These are phyloP conservation scores for Leistus spinibarbis DNA, from an alignment of 2,888 invertebrate genomes.

Conservation along the genomic window DNA sequence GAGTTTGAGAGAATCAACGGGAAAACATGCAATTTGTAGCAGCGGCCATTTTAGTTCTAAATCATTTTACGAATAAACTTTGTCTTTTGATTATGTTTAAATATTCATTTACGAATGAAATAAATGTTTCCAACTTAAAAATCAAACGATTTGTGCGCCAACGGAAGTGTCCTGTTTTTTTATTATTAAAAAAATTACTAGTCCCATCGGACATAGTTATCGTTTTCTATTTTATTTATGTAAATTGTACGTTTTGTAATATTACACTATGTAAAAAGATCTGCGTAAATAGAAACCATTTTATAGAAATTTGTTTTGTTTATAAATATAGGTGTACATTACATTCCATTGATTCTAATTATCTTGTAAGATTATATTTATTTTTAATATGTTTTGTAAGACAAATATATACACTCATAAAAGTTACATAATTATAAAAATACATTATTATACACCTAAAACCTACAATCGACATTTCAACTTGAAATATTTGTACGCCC, in stretches of 20 bases:
- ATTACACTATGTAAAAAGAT: not conserved
- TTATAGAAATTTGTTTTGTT: not conserved
- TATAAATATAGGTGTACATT: not conserved
- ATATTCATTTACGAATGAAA: not conserved
- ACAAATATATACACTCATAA: not conserved
- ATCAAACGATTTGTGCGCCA: not conserved
- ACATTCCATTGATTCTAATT: not conserved
- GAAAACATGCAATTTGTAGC: no score
- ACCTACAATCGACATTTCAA: no score
- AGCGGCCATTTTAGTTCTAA: no score
- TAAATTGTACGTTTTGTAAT: not conserved
- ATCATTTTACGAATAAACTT: no score
- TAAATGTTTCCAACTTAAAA: no score
- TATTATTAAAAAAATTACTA: not conserved
- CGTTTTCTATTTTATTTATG: not conserved
- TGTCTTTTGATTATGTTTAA: not conserved
- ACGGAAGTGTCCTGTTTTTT: constrained; percentile 54
- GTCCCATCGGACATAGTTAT: not conserved
- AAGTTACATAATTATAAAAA: not conserved
- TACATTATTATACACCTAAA: no score
- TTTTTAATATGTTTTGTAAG: not conserved
- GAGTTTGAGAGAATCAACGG: no score
- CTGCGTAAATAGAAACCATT: not conserved
- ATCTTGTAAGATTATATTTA: not conserved
- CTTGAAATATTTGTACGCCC: no score